Evolutionary conservation across 2,888 invertebrate genomes (phyloP), one percentile per base, ranked within the genome.

Genomic region (Thera obeliscata): DNA sequence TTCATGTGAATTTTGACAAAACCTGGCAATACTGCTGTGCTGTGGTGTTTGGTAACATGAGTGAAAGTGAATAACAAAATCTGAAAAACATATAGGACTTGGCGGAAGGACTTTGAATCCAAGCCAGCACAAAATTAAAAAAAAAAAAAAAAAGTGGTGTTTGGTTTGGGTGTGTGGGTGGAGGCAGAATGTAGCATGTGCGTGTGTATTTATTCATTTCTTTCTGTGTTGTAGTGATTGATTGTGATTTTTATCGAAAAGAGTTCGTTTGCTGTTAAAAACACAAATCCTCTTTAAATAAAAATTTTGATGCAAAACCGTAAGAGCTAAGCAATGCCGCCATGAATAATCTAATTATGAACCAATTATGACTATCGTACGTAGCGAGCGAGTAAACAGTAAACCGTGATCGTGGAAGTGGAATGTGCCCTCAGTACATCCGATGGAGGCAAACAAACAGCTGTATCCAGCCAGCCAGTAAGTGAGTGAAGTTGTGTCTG

Each of bases 401-500:
- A 46, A 58, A 46, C 55, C 56, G 50, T 57, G 61, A 61, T 64
- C 66, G 66, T 70, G 67, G 69, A 68, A 64, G 55, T 55, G 66
- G 66, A 66, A 66, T 66, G 66, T 61, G 58, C 48, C 56, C 57
- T 59, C 61, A 48, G 61, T 57, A 54, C 61, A 54, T 52, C 48
- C 60, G 57, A 33, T 41, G 35, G 41, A 69, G 52, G 56, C 69
- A 72, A 71, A 74, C 70, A 74, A 74, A 71, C 73, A 73, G 74
- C 73, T 74, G 73, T 68, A 64, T 52, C 12, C 46, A 35, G 43
- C 43, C 43, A 9, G 43, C 8, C 43, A 9, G 43, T 8, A 2
- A 43, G 43, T 11, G 36, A 35, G 50, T 87, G 82, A 83, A 81
- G 74, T 78, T 79, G 77, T 82, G 79, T 82, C 78, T 81, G 76